phyloP scores from a whole-genome alignment of 2,113 vertebrate species.

The Lutjanus erythropterus region DNA sequence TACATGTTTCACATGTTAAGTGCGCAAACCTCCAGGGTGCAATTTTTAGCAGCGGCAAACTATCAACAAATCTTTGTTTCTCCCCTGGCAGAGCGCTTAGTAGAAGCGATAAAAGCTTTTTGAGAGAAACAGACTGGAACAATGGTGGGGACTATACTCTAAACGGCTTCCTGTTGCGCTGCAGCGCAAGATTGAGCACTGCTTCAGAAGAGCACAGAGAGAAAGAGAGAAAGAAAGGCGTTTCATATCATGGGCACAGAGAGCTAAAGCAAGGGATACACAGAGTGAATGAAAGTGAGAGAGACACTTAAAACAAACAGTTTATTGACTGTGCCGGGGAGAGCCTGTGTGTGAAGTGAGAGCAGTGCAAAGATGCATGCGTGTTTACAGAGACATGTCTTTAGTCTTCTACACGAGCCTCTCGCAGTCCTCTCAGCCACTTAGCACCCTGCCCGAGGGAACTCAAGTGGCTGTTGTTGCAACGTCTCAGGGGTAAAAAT shows the following conservation, averaged over 20 bases:
- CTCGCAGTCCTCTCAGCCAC: constrained; percentile 63
- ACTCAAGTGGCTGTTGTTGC: constrained; percentile 60
- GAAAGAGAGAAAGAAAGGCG: constrained; percentile 29
- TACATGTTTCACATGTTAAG: constrained; percentile 77
- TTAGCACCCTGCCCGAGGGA: constrained; percentile 65
- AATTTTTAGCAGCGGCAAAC: constrained; percentile 68
- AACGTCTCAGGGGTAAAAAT: constrained; percentile 62
- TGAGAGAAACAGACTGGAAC: constrained; percentile 78
- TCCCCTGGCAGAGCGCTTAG: constrained; percentile 70
- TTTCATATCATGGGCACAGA: constrained; percentile 56
- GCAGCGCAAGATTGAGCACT: constrained; percentile 69
- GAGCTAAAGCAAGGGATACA: constrained; percentile 53
- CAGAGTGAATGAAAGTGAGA: constrained; percentile 68
- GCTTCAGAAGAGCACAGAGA: constrained; percentile 58
- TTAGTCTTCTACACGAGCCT: constrained; percentile 63
- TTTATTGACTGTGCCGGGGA: constrained; percentile 71
- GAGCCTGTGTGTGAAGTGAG: constrained; percentile 62
- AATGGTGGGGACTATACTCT: constrained; percentile 71
- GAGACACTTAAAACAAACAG: constrained; percentile 74
- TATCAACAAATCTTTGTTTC: constrained; percentile 79
- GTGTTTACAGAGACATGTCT: constrained; percentile 65
- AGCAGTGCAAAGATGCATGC: constrained; percentile 66
- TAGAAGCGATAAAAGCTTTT: constrained; percentile 74
- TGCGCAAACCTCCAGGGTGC: constrained; percentile 65
- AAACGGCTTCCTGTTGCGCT: constrained; percentile 81